Evolutionary conservation across 2,888 invertebrate species (phyloP).

Genomic region (Tetanocera ferruginea): DNA sequence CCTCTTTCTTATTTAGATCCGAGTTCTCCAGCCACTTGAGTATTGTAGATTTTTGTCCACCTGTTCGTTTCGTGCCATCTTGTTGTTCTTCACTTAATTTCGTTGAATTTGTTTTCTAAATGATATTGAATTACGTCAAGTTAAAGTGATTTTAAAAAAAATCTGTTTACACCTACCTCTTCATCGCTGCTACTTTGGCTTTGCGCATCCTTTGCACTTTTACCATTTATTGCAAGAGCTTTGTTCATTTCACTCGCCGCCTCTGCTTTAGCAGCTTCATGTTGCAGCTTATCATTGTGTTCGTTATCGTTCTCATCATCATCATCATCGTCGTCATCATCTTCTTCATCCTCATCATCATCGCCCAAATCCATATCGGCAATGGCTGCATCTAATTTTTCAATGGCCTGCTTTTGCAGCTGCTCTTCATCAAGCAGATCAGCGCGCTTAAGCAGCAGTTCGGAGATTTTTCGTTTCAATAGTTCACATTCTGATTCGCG

Average conservation of each 20-base stretch:
- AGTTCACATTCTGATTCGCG: conserved; percentile 62
- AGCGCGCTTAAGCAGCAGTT: conserved; percentile 57
- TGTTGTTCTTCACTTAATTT: not conserved
- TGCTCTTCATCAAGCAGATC: conserved; percentile 57
- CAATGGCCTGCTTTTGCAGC: conserved; percentile 58
- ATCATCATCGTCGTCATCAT: conserved; percentile 46
- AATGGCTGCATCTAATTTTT: conserved; percentile 58
- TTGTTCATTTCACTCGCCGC: conserved; percentile 26
- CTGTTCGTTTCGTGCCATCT: not conserved
- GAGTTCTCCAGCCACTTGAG: conserved; percentile 68
- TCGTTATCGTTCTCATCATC: conserved; percentile 36
- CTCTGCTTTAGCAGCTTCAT: conserved; percentile 30
- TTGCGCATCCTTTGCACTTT: conserved; percentile 26
- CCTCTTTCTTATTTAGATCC: conserved; percentile 65
- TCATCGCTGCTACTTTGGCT: conserved; percentile 37
- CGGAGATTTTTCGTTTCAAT: conserved; percentile 60
- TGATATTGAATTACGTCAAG: no score
- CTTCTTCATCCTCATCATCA: conserved; percentile 55
- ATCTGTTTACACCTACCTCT: conserved; percentile 26
- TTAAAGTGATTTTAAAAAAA: not conserved
- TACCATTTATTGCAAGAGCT: conserved; percentile 41
- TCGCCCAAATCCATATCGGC: conserved; percentile 52
- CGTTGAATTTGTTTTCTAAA: conserved; percentile 10
- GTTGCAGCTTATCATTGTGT: conserved; percentile 25
- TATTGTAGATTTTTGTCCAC: conserved; percentile 57